These are phyloP conservation scores for Drosophila suboccidentalis DNA, from an alignment of 2,888 invertebrate species.

Conservation along the genomic window DNA sequence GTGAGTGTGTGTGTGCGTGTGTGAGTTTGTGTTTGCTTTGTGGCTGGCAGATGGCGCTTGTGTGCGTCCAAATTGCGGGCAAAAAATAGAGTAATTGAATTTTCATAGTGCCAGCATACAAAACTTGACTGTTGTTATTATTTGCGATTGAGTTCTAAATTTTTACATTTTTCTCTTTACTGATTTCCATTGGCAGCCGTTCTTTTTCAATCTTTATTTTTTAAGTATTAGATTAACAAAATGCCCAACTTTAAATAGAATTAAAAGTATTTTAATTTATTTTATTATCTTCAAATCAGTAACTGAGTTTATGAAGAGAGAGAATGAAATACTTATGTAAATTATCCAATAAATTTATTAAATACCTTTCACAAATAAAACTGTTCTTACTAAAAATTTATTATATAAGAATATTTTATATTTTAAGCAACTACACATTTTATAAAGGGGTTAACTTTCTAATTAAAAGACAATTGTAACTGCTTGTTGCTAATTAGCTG, in stretches of 20 bases:
- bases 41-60: slow-evolving; percentile 58
- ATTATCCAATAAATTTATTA: background rate
- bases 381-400: too few relatives aligned
- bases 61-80: slow-evolving; percentile 6
- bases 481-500: slow-evolving; percentile 64
- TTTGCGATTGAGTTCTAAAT: slow-evolving; percentile 25
- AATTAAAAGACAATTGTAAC: slow-evolving; percentile 67
- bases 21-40: slow-evolving; percentile 44
- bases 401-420: too few relatives aligned
- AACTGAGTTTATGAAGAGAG: background rate
- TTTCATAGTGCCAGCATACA: slow-evolving; percentile 55
- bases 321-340: background rate
- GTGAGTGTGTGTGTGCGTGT: slow-evolving; percentile 8
- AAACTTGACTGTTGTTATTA: slow-evolving; percentile 36
- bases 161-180: background rate
- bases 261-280: background rate
- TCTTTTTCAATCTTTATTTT: background rate
- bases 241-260: too few relatives aligned
- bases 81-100: slow-evolving; percentile 77
- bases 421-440: background rate
- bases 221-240: background rate
- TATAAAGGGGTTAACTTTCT: slow-evolving; percentile 11
- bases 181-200: background rate
- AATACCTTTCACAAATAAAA: background rate
- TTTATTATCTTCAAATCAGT: background rate